Evolutionary conservation across 2,888 invertebrate species (phyloP).

Genomic region (Patella ulyssiponensis): DNA sequence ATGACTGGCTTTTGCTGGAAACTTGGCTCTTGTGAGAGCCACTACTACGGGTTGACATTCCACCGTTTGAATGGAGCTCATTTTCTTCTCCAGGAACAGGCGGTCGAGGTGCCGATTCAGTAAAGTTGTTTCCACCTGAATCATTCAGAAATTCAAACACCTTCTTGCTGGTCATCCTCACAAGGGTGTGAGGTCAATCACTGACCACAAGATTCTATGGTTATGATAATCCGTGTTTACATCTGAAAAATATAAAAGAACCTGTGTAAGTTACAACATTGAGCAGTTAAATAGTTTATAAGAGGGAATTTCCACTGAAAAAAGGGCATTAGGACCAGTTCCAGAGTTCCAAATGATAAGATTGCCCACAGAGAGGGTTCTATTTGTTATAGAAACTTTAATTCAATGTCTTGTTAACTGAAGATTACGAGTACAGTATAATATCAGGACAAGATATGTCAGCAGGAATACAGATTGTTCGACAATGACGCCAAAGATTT

Average conservation of each 20-base stretch:
- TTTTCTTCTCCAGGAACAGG: slow-evolving; percentile 71
- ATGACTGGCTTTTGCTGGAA: slow-evolving; percentile 55
- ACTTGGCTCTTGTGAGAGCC: slow-evolving; percentile 67
- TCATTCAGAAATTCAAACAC: slow-evolving; percentile 65
- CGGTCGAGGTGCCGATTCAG: slow-evolving; percentile 67
- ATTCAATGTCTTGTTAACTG: too few species aligned
- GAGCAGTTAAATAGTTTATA: not conserved
- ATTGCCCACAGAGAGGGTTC: too few species aligned
- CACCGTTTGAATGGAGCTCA: slow-evolving; percentile 68
- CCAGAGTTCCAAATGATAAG: too few species aligned
- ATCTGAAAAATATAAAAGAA: not conserved
- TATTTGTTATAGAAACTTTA: too few species aligned
- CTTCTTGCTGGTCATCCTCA: slow-evolving; percentile 60
- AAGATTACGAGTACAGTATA: too few species aligned
- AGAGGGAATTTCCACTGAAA: too few species aligned
- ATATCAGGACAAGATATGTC: too few species aligned
- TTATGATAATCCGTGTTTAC: not conserved
- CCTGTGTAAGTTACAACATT: too few species aligned
- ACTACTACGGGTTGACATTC: slow-evolving; percentile 66
- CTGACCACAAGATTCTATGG: slow-evolving; percentile 13
- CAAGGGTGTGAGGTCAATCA: slow-evolving; percentile 21
- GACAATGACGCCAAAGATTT: too few species aligned
- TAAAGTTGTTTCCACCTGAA: slow-evolving; percentile 67
- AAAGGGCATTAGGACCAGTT: too few species aligned
- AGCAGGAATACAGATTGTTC: too few species aligned